A percentile compares a stretch with the other conserved stretches of the same genome.
phyloP scores from a whole-genome alignment of 2,797 vertebrate species.

The Cirrhinus mrigala region DNA sequence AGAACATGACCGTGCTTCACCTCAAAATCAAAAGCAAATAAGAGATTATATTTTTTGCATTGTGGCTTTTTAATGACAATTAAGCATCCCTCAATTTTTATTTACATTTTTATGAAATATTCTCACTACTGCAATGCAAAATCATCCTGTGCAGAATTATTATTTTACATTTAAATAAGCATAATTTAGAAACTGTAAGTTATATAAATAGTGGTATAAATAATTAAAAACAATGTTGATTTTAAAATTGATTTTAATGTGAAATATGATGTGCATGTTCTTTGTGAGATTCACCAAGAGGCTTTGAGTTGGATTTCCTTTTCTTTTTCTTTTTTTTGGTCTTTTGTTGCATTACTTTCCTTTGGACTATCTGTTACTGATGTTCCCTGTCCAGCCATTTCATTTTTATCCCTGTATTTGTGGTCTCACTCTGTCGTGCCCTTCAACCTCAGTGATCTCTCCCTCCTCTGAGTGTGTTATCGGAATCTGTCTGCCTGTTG shows the following conservation, averaged over 20 bases:
- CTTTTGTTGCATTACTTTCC: constrained; percentile 25
- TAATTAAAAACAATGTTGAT: background rate
- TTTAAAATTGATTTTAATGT: constrained; percentile 52
- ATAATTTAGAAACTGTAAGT: background rate
- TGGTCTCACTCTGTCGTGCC: constrained; percentile 13
- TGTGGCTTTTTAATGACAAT: constrained; percentile 40
- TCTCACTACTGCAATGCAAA: background rate
- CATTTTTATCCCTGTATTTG: constrained; percentile 29
- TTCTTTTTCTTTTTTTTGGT: constrained; percentile 16
- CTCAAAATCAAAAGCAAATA: background rate
- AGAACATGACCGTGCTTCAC: background rate
- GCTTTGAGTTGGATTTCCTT: background rate
- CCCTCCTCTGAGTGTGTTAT: constrained; percentile 48
- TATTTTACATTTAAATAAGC: background rate
- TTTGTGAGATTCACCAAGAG: constrained; percentile 19
- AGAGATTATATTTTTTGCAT: background rate
- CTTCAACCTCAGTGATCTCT: constrained; percentile 18
- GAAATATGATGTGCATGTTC: background rate
- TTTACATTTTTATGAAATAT: background rate
- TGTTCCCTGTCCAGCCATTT: constrained; percentile 35
- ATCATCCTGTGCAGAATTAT: background rate
- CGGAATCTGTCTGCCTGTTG: constrained; percentile 33
- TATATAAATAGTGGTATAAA: no score
- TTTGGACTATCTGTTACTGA: constrained; percentile 48
- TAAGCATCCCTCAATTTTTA: background rate